Conservation (phyloP, 2,113 vertebrate species). For the Colistium nudipinnis region DNA sequence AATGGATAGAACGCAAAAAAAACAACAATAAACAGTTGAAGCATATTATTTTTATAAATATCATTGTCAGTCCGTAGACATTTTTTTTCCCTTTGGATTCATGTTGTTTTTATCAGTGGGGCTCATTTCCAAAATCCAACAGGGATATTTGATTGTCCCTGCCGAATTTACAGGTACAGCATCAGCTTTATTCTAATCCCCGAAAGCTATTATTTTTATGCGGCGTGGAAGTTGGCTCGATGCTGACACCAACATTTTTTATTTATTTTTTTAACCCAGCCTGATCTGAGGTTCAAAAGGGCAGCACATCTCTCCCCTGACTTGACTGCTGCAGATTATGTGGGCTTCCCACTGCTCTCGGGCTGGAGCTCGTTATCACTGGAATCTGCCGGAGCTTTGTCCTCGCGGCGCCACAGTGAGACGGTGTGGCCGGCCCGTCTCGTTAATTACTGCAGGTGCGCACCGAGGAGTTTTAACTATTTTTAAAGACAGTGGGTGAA, state of each 20-base stretch:
- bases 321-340: conserved; percentile 74
- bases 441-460: conserved; percentile 45
- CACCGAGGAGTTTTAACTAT: conserved; percentile 35
- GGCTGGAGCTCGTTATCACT: conserved; percentile 64
- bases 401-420: conserved; percentile 43
- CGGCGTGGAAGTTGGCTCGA: conserved; percentile 50
- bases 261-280: conserved; percentile 4
- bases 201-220: conserved; percentile 68
- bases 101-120: conserved; percentile 33
- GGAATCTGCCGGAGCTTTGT: conserved; percentile 43
- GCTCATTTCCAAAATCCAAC: conserved; percentile 43
- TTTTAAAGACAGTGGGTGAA: conserved; percentile 14
- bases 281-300: conserved; percentile 62
- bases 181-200: conserved; percentile 65
- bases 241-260: conserved; percentile 67
- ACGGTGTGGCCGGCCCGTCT: conserved; percentile 28
- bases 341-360: conserved; percentile 47
- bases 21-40: too few relatives aligned
- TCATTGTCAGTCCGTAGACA: background rate
- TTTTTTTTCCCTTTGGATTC: background rate
- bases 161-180: conserved; percentile 41
- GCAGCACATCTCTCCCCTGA: conserved; percentile 61
- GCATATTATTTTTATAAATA: background rate
- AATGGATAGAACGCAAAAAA: too few relatives aligned
- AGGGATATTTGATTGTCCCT: conserved; percentile 40